These are phyloP conservation scores for Netelia inedita DNA, from an alignment of 2,888 invertebrate species.

Conservation along the genomic window DNA sequence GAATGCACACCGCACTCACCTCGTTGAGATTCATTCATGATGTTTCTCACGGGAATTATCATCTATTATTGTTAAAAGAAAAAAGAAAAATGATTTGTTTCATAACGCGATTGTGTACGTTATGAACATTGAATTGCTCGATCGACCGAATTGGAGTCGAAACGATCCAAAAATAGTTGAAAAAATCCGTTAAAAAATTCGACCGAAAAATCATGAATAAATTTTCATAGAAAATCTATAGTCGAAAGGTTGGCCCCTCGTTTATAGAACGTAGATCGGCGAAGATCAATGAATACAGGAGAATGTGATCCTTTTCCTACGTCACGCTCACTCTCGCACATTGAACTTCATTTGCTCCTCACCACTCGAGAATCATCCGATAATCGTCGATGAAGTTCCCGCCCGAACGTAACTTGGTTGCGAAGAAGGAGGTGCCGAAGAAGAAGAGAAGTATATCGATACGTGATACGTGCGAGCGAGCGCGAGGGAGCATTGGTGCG, in stretches of 20 bases:
- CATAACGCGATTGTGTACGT: neutral
- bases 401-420: slow-evolving; percentile 51
- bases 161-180: neutral
- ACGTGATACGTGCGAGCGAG: slow-evolving; percentile 42
- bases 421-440: neutral
- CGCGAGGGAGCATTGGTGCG: slow-evolving; percentile 57
- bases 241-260: neutral
- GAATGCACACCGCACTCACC: slow-evolving; percentile 39
- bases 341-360: neutral
- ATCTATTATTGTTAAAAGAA: slow-evolving; percentile 14
- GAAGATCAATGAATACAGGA: slow-evolving; percentile 27
- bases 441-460: slow-evolving; percentile 13
- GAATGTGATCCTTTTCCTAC: slow-evolving; percentile 24
- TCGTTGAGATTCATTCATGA: slow-evolving; percentile 43
- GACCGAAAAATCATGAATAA: neutral
- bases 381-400: slow-evolving; percentile 3
- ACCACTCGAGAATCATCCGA: slow-evolving; percentile 7
- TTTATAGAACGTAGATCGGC: neutral
- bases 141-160: neutral
- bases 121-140: neutral
- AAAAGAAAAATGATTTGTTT: neutral
- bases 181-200: neutral
- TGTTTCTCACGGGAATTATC: slow-evolving; percentile 54
- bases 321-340: slow-evolving; percentile 29
- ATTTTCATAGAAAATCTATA: neutral